Evolutionary conservation across 1,140 invertebrate genomes (phyloP).

Genomic region (Aphelenchoides besseyi): DNA sequence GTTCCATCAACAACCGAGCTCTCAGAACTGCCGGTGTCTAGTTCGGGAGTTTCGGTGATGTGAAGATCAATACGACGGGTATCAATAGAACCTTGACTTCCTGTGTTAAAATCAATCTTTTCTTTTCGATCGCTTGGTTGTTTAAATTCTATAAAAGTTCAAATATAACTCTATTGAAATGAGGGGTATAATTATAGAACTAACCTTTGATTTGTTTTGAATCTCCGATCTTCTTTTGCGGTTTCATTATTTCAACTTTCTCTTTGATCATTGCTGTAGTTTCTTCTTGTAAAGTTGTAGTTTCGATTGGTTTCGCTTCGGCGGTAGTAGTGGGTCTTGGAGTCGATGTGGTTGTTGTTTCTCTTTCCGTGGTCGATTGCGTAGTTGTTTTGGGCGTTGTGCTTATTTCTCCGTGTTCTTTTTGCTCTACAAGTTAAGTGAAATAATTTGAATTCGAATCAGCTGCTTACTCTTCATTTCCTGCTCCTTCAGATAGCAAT

Average conservation of each 20-base stretch:
- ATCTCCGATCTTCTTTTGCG: not conserved
- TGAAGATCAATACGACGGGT: not conserved
- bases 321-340: not conserved
- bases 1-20: not conserved
- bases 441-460: not conserved
- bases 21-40: not conserved
- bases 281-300: not conserved
- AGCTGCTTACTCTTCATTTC: slow-evolving; percentile 19
- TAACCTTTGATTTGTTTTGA: not conserved
- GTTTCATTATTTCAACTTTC: not conserved
- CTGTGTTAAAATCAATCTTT: too few species aligned
- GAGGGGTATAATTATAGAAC: not conserved
- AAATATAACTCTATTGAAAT: not conserved
- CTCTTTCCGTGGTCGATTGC: not conserved
- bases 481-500: slow-evolving; percentile 33
- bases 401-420: not conserved
- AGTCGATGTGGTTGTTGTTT: not conserved
- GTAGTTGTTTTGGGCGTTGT: not conserved
- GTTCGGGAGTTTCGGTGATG: not conserved
- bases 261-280: not conserved
- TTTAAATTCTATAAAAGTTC: not conserved
- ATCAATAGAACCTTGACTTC: too few species aligned
- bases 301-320: not conserved
- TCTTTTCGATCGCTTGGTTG: not conserved
- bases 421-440: too few species aligned